Evolutionary conservation across 2,797 vertebrate species (phyloP), one percentile per base, ranked within the genome.

Genomic region (Antennarius maculatus): DNA sequence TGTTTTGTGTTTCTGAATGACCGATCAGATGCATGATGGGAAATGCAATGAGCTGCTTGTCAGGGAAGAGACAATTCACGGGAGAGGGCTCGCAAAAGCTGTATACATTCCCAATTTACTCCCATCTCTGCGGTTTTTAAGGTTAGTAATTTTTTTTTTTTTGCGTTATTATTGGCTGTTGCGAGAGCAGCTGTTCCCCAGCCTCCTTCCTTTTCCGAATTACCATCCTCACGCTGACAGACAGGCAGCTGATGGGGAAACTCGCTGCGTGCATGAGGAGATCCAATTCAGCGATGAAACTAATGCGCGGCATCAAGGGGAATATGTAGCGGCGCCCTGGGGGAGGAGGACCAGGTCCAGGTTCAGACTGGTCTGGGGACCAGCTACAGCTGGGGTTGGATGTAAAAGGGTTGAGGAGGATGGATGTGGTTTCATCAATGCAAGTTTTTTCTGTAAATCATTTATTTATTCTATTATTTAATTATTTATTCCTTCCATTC

Each of bases 1-100:
- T 95, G 95, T 97, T 97, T 96, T 96, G 95, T 97, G 96, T 97
- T 97, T 96, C 96, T 97, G 96, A 99, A 97, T 98, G 97, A 98
- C 97, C 97, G 96, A 98, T 99, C 96, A 95, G 96, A 96, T 96
- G 96, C 97, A 98, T 98, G 97, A 98, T 96, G 97, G 96, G 96
- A 98, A 97, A 96, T 91, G 95, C 96, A 97, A 99, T 99, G 95
- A 99, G 97, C 95, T 97, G 97, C 96, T 96, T 97, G 95, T 98
- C 96, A 97, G 94, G 94, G 94, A 95, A 92, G 90, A 93, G 94
- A 95, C 95, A 94, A 93, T 95, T 94, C 95, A 93, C 88, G 83
- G 94, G 95, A 96, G 94, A 92, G 94, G 95, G 91, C 88, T 90
- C 91, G 69, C 82, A 27, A 66, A 89, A 87, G 89, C 90, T 80